Conservation (phyloP, 2,113 vertebrate species). For the Motacilla tschutschensis region DNA sequence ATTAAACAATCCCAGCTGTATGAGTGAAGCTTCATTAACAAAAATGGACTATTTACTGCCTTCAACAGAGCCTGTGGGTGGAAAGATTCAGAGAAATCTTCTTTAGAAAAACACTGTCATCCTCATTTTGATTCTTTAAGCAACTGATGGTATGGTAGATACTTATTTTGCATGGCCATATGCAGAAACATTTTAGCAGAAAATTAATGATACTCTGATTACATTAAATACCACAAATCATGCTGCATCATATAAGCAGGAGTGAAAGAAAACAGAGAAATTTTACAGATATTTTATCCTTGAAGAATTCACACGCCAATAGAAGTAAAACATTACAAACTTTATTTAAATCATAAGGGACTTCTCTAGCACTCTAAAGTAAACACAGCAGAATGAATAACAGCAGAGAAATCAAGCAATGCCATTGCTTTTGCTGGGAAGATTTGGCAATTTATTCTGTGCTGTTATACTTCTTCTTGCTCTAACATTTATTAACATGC, state of each 20-base stretch:
- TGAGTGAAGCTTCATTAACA: slow-evolving; percentile 85
- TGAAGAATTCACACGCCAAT: slow-evolving; percentile 4
- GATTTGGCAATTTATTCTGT: neutral
- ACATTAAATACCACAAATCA: slow-evolving; percentile 37
- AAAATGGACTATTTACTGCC: slow-evolving; percentile 85
- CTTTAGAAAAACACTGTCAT: slow-evolving; percentile 67
- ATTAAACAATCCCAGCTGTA: slow-evolving; percentile 89
- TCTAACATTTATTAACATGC: neutral
- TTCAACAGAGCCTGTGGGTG: slow-evolving; percentile 77
- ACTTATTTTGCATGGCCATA: slow-evolving; percentile 48
- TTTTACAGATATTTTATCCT: slow-evolving; percentile 19
- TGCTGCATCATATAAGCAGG: neutral
- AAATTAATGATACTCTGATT: slow-evolving; percentile 57
- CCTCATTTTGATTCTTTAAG: slow-evolving; percentile 71
- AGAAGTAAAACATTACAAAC: slow-evolving; percentile 43
- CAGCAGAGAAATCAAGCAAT: neutral
- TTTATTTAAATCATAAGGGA: slow-evolving; percentile 49
- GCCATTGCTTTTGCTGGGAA: neutral
- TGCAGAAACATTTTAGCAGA: slow-evolving; percentile 47
- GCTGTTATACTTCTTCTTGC: neutral
- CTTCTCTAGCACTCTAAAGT: neutral
- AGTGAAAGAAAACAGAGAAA: slow-evolving; percentile 26
- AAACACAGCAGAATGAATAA: slow-evolving; percentile 1
- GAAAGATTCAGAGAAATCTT: slow-evolving; percentile 76
- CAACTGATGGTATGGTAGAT: slow-evolving; percentile 60